Evolutionary conservation across 2,797 vertebrate species (phyloP).

Genomic region (Gallinago nigripennis): DNA sequence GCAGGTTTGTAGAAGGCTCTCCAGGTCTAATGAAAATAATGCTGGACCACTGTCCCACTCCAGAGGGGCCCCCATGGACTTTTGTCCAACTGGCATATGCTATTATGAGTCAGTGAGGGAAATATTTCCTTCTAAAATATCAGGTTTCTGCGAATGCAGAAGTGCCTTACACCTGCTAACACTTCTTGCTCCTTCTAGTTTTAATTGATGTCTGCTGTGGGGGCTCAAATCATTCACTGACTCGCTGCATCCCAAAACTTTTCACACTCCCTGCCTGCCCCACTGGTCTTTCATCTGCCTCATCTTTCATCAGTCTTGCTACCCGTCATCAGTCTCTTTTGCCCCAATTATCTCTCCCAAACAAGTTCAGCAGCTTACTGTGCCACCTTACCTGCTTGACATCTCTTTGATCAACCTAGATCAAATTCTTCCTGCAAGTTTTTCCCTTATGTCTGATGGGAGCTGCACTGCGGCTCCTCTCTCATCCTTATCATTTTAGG

Average conservation of each 20-base stretch:
- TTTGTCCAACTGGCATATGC: background rate
- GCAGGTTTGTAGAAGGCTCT: background rate
- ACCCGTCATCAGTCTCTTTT: background rate
- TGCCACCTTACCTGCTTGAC: background rate
- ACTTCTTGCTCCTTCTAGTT: background rate
- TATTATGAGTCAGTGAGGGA: background rate
- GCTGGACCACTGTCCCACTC: background rate
- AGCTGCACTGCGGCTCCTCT: background rate
- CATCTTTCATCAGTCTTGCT: background rate
- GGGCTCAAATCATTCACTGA: background rate
- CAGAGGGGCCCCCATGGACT: background rate
- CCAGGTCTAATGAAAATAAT: background rate
- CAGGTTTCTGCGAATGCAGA: background rate
- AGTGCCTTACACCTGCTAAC: background rate
- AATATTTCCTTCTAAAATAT: background rate
- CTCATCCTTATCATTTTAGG: background rate
- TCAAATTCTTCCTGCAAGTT: constrained; percentile 2
- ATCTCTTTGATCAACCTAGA: background rate
- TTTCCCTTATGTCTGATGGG: background rate
- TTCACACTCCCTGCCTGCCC: background rate
- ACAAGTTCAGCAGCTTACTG: background rate
- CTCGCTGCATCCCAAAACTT: background rate
- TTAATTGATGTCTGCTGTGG: background rate
- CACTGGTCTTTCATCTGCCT: background rate
- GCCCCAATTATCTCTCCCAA: background rate